Percentiles rank a stretch among this genome's conserved stretches.
Conservation (phyloP, 2,113 vertebrate species). For the Macaca nemestrina region DNA sequence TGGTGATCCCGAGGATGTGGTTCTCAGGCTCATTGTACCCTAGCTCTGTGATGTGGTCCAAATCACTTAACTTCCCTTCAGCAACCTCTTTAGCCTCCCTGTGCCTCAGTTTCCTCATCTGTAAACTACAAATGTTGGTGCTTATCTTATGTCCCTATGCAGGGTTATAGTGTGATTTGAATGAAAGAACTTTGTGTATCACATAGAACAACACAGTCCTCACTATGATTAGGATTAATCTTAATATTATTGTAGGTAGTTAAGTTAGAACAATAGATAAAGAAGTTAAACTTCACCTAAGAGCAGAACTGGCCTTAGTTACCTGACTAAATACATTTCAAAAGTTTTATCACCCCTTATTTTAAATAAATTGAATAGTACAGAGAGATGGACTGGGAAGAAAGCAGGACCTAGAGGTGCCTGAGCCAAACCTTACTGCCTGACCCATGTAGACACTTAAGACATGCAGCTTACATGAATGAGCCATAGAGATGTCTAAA, state of each 20-base stretch:
- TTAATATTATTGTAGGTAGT: not conserved
- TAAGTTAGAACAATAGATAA: conserved; percentile 18
- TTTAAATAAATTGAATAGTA: not conserved
- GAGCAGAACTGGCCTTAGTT: not conserved
- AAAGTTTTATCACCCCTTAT: not conserved
- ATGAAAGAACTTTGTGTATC: not conserved
- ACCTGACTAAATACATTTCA: not conserved
- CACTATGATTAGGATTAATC: not conserved
- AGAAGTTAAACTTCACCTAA: conserved; percentile 5
- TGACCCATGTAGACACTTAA: not conserved
- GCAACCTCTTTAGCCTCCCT: not conserved
- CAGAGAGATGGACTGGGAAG: not conserved
- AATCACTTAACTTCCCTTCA: not conserved
- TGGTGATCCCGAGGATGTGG: not conserved
- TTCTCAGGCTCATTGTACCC: not conserved
- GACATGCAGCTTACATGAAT: not conserved
- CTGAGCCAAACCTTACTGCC: not conserved
- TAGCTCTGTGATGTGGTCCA: not conserved
- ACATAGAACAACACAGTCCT: not conserved
- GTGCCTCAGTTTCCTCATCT: not conserved
- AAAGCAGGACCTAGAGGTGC: not conserved
- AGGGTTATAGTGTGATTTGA: not conserved
- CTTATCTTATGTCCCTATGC: not conserved
- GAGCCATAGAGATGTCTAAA: not conserved
- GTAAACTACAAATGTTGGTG: not conserved